phyloP scores from a whole-genome alignment of 2,113 vertebrate genomes.

The Oncorhynchus nerka region DNA sequence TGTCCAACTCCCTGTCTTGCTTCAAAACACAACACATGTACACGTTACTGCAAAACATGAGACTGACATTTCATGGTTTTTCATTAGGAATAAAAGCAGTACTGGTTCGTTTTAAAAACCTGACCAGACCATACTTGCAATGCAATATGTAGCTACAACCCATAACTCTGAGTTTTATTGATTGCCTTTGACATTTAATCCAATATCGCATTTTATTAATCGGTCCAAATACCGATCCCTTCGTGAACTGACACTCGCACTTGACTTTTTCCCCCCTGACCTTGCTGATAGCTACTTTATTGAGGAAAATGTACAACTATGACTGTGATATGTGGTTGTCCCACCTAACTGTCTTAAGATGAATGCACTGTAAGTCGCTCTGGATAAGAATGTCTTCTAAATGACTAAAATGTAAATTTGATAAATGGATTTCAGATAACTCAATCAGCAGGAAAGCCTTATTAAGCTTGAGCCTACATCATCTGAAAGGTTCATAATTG shows the following conservation, averaged over 20 bases:
- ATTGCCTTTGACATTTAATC: not conserved
- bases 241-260: too few species aligned
- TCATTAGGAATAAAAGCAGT: not conserved
- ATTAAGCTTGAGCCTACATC: not conserved
- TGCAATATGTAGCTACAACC: not conserved
- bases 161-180: not conserved
- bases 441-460: not conserved
- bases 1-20: not conserved
- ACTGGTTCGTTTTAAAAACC: not conserved
- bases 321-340: too few species aligned
- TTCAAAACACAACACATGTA: not conserved
- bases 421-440: not conserved
- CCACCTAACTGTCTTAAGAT: too few species aligned
- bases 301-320: too few species aligned
- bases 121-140: not conserved
- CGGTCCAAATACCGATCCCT: not conserved
- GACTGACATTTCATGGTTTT: not conserved
- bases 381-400: not conserved
- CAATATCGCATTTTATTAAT: not conserved
- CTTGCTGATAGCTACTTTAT: too few species aligned
- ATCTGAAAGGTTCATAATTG: not conserved
- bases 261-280: too few species aligned
- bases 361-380: too few species aligned
- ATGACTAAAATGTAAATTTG: not conserved
- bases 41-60: not conserved